Conservation (phyloP, 2,113 vertebrate species). For the Bombycilla garrulus region DNA sequence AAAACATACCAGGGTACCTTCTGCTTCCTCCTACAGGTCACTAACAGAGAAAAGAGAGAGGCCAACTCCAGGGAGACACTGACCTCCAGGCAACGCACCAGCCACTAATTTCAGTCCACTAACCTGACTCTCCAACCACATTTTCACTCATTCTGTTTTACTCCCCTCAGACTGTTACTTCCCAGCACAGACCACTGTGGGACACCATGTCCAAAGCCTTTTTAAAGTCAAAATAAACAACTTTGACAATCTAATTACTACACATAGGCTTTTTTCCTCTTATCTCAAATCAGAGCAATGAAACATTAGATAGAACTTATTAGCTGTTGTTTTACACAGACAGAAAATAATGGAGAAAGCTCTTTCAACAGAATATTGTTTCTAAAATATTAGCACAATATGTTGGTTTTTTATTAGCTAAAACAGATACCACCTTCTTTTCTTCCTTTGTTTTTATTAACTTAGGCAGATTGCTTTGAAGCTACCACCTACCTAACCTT, state of each 20-base stretch:
- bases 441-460: background rate
- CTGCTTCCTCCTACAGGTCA: background rate
- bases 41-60: background rate
- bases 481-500: background rate
- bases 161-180: background rate
- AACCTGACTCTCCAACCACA: accelerated
- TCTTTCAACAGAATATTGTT: background rate
- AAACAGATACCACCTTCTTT: background rate
- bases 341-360: background rate
- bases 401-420: background rate
- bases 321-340: background rate
- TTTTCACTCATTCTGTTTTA: background rate
- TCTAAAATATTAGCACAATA: background rate
- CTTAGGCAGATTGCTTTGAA: background rate
- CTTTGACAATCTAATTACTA: background rate
- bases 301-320: background rate
- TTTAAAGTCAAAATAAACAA: background rate
- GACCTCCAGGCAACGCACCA: background rate
- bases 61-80: background rate
- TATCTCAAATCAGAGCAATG: background rate
- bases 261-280: background rate
- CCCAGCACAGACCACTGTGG: background rate
- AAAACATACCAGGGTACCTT: background rate
- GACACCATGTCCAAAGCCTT: background rate
- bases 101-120: background rate